Evolutionary conservation across 2,113 vertebrate species (phyloP), one percentile per base, ranked within the genome.

Genomic region (Takifugu bimaculatus): DNA sequence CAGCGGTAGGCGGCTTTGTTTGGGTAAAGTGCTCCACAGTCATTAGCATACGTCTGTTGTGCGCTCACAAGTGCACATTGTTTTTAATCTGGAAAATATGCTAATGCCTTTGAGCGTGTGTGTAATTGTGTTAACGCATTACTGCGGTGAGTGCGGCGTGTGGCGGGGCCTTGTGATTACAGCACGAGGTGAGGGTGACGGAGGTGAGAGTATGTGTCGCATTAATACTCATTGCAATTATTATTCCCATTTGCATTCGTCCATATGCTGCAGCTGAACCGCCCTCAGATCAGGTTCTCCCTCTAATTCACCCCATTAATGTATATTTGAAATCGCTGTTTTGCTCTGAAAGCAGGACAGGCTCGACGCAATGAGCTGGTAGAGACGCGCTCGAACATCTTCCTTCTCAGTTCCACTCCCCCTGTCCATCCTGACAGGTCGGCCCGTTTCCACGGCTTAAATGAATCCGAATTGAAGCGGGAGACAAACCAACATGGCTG

Each of bases 31-130:
- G 82, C 80, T 50, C 75, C 66, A 13, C 26, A 57, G 42, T 63
- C 62, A 88, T 88, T 88, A 86, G 82, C 86, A 86, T 86, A 76
- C 59, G 79, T 80, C 79, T 68, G 72, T 72, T 69, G 63, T 49
- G 68, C 58, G 78, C 74, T 71, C 63, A 71, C 61, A 78, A 81
- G 67, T 84, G 76, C 78, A 74, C 78, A 75, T 85, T 85, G 86
- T 85, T 83, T 82, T 75, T 73, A 77, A 83, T 79, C 43, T 4
- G 70, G 49, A 55, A 73, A 86, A 82, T 73, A 83, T 85, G 83
- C 81, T 68, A 86, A 86, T 84, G 71, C 52, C 5, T 65, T 53
- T 49, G 65, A 71, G 61, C 6, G 42, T 45, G 50, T 7, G 26
- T 72, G 63, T 48, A 63, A 26, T 20, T 64, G 59, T 54, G 47